These are phyloP conservation scores for Aphaenogaster ashmeadi DNA, from an alignment of 1,140 invertebrate genomes.

Conservation along the genomic window DNA sequence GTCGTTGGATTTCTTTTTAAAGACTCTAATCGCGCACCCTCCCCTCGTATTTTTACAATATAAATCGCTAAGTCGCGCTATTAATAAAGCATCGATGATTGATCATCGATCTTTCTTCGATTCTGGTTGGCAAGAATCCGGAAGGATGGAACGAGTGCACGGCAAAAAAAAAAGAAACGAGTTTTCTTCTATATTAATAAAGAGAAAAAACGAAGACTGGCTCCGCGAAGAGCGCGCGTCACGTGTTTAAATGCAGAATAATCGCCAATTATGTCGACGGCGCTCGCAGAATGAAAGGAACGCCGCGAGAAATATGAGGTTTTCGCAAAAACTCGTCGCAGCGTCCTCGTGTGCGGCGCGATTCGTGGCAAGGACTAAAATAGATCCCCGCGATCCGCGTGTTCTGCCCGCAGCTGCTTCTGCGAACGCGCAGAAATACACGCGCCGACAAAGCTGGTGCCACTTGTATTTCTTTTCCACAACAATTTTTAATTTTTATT, in stretches of 20 bases:
- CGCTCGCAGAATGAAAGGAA: constrained; percentile 30
- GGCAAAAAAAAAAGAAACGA: not conserved
- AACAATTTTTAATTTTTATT: not conserved
- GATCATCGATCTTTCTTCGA: not conserved
- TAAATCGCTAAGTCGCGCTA: not conserved
- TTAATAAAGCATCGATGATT: constrained; percentile 9
- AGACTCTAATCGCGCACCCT: not conserved
- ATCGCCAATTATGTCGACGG: constrained; percentile 47
- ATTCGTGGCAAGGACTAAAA: constrained; percentile 67
- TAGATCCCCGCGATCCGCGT: constrained; percentile 33
- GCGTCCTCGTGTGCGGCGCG: constrained; percentile 49
- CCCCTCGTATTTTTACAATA: not conserved
- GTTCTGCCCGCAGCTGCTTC: constrained; percentile 30
- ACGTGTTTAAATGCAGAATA: not conserved
- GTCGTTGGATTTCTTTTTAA: not conserved
- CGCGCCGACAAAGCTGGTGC: not conserved
- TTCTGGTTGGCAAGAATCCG: not conserved
- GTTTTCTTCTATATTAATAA: constrained; percentile 34
- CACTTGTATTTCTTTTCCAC: not conserved
- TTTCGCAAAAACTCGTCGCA: constrained; percentile 57
- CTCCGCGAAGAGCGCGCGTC: not conserved
- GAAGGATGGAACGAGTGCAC: not conserved
- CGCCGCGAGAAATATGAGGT: constrained; percentile 30
- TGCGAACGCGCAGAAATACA: constrained; percentile 16
- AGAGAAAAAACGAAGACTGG: not conserved